Evolutionary conservation across 2,797 vertebrate genomes (phyloP), one percentile per base, ranked within the genome.

Genomic region (Austrolebias charrua): DNA sequence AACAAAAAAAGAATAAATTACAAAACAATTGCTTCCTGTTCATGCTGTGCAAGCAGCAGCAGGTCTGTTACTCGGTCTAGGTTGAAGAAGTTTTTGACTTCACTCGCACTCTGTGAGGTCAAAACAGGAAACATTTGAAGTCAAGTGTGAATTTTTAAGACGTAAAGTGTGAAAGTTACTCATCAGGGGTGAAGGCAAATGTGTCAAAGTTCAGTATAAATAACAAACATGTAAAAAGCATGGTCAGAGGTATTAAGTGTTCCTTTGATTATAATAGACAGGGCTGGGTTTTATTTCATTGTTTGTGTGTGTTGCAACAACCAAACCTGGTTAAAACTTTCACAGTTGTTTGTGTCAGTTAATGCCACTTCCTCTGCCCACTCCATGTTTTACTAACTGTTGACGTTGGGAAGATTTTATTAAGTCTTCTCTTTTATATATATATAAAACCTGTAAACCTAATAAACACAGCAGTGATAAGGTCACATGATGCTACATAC

Each of bases 401-500:
- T 6, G 8, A 8, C 8, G 31, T 31, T 31, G 31, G 31, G 31
- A 33, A 8, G 31, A 33, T 8, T 33, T 33, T 33, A 6, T 8
- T 5, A 33, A 33, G 5, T 33, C 31, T 33, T 33, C 31, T 33
- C 24, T 24, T 24, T 24, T 24, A 2, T 24, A 24, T n/a, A n/a
- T n/a, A n/a, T 14, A 29, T 16, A 55, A 46, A 66, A 46, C 64
- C 38, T 40, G 31, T 53, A 20, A 66, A 49, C 18, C 31, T 24
- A 15, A 63, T 18, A 12, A 59, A 53, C 0, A 24, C 10, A 31
- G 24, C 13, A 66, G 24, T 8, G 10, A 66, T 33, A 13, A 60
- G 33, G 55, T 79, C 5, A 60, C 47, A 66, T 38, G 31, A 64
- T 73, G 44, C 68, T 80, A 76, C 66, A 58, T 24, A 24, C 24